Evolutionary conservation across 2,797 vertebrate genomes (phyloP).

Genomic region (Acanthopagrus latus): DNA sequence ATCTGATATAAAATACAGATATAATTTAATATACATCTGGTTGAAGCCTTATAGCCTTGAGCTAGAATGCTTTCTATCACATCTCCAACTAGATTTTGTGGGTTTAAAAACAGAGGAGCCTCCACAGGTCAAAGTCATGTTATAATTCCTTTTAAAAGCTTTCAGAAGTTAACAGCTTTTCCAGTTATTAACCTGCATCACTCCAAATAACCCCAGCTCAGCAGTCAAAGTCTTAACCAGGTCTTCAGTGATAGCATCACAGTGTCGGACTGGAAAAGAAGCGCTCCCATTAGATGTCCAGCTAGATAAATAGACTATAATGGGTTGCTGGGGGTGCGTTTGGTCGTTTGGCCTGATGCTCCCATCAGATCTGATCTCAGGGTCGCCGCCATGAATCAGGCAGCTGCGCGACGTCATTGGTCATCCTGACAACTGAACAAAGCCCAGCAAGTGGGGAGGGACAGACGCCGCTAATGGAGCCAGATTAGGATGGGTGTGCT

Average conservation of each 20-base stretch:
- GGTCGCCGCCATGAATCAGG: constrained; percentile 82
- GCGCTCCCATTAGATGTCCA: constrained; percentile 82
- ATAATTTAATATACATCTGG: neutral
- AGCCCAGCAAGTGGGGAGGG: constrained; percentile 76
- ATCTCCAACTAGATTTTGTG: constrained; percentile 2
- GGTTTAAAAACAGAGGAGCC: constrained; percentile 34
- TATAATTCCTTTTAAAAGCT: constrained; percentile 64
- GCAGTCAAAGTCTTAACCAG: constrained; percentile 68
- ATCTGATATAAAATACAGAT: neutral
- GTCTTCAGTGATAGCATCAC: constrained; percentile 73
- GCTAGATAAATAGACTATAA: constrained; percentile 83
- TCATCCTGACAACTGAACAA: constrained; percentile 88
- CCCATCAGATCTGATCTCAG: constrained; percentile 83
- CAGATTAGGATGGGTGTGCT: constrained; percentile 80
- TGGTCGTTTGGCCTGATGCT: constrained; percentile 80
- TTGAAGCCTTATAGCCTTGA: neutral
- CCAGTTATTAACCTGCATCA: constrained; percentile 75
- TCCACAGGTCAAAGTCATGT: constrained; percentile 34
- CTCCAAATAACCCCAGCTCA: constrained; percentile 64
- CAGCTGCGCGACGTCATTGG: constrained; percentile 78
- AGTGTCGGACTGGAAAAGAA: constrained; percentile 73
- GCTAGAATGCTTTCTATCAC: neutral
- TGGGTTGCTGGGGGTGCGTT: constrained; percentile 77
- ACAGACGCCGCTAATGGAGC: constrained; percentile 80
- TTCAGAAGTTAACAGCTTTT: constrained; percentile 69